These are phyloP conservation scores for Nomada fucata DNA, from an alignment of 2,888 invertebrate genomes.

Conservation along the genomic window DNA sequence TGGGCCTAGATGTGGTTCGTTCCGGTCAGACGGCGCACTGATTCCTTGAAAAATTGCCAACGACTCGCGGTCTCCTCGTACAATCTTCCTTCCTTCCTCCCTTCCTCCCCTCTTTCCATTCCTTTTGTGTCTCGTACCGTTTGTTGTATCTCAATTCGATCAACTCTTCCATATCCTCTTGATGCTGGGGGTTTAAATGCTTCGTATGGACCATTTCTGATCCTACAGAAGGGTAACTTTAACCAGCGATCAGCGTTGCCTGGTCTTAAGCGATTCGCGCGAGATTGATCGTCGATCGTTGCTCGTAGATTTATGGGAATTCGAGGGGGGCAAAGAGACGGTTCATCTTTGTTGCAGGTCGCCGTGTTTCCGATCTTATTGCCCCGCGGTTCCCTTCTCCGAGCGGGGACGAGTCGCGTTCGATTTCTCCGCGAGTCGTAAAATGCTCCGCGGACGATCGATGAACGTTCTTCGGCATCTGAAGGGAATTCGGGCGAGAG, in stretches of 20 bases:
- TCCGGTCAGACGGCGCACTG: constrained; percentile 79
- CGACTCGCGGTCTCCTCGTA: constrained; percentile 57
- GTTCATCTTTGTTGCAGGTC: too few relatives aligned
- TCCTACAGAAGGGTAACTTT: too few relatives aligned
- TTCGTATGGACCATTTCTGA: too few relatives aligned
- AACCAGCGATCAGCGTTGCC: too few relatives aligned
- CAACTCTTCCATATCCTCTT: background rate
- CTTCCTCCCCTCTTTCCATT: constrained; percentile 29
- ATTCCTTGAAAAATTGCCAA: constrained; percentile 82
- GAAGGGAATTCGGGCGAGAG: background rate
- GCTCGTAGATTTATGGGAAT: too few relatives aligned
- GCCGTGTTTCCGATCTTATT: too few relatives aligned
- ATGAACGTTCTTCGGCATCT: background rate
- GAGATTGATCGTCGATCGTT: too few relatives aligned
- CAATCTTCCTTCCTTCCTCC: constrained; percentile 38
- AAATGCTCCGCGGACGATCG: background rate
- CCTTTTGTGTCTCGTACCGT: background rate
- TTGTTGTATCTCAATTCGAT: background rate
- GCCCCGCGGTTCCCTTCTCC: too few relatives aligned
- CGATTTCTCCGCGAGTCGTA: background rate
- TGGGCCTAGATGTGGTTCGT: constrained; percentile 65
- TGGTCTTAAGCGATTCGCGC: too few relatives aligned
- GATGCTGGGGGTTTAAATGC: too few relatives aligned
- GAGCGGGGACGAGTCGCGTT: background rate
- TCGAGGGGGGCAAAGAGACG: too few relatives aligned